Percentiles rank a stretch among this genome's conserved stretches.
These are phyloP conservation scores for Hiodon alosoides DNA, from an alignment of 2,113 vertebrate genomes.

Conservation along the genomic window DNA sequence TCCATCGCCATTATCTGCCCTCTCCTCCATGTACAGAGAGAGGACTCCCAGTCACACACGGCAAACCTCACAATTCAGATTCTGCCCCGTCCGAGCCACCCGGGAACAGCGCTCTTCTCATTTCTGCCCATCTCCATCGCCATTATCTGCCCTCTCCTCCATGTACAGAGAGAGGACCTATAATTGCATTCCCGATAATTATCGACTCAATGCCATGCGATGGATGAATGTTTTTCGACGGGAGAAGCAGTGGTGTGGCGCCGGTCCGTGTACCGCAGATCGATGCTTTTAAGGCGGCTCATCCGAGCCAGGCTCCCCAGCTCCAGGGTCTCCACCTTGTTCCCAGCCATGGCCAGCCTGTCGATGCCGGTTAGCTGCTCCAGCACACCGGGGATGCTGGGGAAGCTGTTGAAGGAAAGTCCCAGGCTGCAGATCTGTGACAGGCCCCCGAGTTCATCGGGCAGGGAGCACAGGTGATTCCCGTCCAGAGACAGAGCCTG, in stretches of 20 bases:
- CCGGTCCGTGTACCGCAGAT: constrained; percentile 74
- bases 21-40: constrained; percentile 13
- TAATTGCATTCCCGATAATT: constrained; percentile 30
- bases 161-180: constrained; percentile 11
- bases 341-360: constrained; percentile 84
- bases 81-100: too few species aligned
- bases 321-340: constrained; percentile 71
- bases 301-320: constrained; percentile 68
- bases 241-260: constrained; percentile 8
- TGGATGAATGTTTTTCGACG: constrained; percentile 7
- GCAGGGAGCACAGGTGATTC: constrained; percentile 78
- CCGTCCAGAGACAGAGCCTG: constrained; percentile 90
- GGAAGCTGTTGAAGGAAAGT: constrained; percentile 88
- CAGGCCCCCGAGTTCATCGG: constrained; percentile 79
- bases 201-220: constrained; percentile 26
- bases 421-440: constrained; percentile 79
- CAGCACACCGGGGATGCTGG: constrained; percentile 73
- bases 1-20: constrained; percentile 25
- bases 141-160: constrained; percentile 21
- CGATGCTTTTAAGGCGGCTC: constrained; percentile 79
- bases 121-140: too few species aligned
- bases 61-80: too few species aligned
- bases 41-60: too few species aligned
- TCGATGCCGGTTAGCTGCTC: constrained; percentile 73
- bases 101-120: too few species aligned